phyloP scores from a whole-genome alignment of 2,113 vertebrate genomes.

The Pholis gunnellus region DNA sequence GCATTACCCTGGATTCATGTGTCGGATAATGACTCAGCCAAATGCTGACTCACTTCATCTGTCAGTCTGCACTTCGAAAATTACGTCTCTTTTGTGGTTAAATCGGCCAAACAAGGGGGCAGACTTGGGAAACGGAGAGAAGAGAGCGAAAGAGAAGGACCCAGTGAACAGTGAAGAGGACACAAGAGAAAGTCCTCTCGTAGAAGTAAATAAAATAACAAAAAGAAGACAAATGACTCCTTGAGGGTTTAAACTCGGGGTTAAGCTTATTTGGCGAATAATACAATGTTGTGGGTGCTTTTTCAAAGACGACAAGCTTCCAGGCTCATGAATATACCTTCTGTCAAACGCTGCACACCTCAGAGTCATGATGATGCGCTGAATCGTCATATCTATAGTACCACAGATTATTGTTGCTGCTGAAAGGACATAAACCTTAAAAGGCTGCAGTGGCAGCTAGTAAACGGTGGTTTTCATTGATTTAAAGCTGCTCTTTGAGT shows the following conservation, averaged over 20 bases:
- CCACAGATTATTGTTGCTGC: background rate
- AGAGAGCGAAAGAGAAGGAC: background rate
- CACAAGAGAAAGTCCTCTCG: background rate
- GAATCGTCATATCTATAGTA: background rate
- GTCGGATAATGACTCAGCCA: conserved; percentile 45
- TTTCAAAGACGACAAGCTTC: background rate
- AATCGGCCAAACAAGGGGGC: conserved; percentile 64
- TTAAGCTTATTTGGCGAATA: conserved; percentile 32
- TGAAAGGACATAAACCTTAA: background rate
- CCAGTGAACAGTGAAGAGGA: background rate
- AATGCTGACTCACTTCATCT: conserved; percentile 68
- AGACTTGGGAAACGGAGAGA: background rate
- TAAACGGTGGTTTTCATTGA: background rate
- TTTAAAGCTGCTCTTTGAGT: conserved; percentile 11
- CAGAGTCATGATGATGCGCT: conserved; percentile 4
- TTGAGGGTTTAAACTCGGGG: conserved; percentile 15
- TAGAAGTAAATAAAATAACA: conserved; percentile 1
- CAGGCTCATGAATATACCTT: background rate
- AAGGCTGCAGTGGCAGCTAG: background rate
- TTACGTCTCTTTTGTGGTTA: conserved; percentile 47
- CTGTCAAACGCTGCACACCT: conserved; percentile 5
- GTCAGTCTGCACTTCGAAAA: conserved; percentile 54
- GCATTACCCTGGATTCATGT: conserved; percentile 18
- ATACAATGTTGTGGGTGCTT: conserved; percentile 1
- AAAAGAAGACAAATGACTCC: background rate